A percentile compares a stretch with the other conserved stretches of the same genome.
These are phyloP conservation scores for Siderastrea siderea DNA, from an alignment of 92 coral and sea anemone species.

Conservation along the genomic window DNA sequence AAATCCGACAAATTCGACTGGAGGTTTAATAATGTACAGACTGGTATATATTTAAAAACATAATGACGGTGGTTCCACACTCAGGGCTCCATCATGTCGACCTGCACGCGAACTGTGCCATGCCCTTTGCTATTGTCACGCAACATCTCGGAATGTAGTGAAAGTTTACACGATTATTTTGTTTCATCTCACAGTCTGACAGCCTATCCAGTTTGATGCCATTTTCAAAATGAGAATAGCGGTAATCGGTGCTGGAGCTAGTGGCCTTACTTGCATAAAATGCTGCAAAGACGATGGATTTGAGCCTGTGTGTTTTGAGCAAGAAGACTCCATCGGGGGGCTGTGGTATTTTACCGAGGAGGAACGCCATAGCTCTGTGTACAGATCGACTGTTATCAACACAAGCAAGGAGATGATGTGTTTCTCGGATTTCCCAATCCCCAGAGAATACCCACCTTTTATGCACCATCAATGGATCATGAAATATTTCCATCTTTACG, in stretches of 20 bases:
- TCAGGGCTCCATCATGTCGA: too few species aligned
- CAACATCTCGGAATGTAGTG: too few species aligned
- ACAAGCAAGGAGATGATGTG: constrained; percentile 98
- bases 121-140: too few species aligned
- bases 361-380: constrained; percentile 85
- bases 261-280: constrained; percentile 90
- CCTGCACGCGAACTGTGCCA: too few species aligned
- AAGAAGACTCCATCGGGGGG: constrained; percentile 91
- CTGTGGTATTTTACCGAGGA: constrained; percentile 91
- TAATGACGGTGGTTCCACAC: too few species aligned
- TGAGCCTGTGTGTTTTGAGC: constrained; percentile 95
- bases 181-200: too few species aligned
- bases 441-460: constrained; percentile 88
- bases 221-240: constrained; percentile 72
- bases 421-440: constrained; percentile 93
- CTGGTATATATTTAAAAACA: too few species aligned
- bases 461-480: constrained; percentile 85
- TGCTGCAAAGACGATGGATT: constrained; percentile 91
- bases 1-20: too few species aligned
- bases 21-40: too few species aligned
- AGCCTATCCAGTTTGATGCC: too few species aligned
- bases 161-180: too few species aligned
- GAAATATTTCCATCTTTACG: constrained; percentile 85
- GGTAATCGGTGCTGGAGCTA: constrained; percentile 87
- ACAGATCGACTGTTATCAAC: constrained; percentile 91